Conservation (phyloP, 2,113 vertebrate species). For the Carollia perspicillata region DNA sequence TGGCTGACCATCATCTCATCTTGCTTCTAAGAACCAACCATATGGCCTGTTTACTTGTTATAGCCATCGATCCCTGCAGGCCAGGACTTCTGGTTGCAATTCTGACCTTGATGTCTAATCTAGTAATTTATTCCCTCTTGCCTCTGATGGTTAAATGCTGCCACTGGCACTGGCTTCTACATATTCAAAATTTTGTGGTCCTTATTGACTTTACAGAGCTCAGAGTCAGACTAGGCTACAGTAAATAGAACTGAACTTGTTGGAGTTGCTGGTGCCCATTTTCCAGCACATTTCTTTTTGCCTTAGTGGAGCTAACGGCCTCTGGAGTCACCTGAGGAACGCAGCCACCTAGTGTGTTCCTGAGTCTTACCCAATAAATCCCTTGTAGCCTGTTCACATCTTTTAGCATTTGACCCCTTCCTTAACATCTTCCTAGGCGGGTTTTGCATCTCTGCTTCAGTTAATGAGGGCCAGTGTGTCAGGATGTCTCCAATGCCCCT, state of each 20-base stretch:
- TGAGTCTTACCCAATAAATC: not conserved
- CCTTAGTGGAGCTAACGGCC: not conserved
- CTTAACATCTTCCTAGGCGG: not conserved
- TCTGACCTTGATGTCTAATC: not conserved
- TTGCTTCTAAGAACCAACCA: not conserved
- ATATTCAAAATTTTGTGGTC: not conserved
- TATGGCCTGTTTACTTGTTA: not conserved
- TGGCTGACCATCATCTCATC: not conserved
- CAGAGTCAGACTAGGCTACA: not conserved
- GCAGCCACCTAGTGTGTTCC: not conserved
- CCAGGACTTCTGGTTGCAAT: not conserved
- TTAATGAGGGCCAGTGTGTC: not conserved
- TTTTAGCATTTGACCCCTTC: not conserved
- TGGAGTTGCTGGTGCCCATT: not conserved
- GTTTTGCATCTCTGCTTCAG: not conserved
- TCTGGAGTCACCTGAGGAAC: not conserved
- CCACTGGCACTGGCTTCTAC: not conserved
- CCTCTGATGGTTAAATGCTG: not conserved
- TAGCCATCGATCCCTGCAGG: not conserved
- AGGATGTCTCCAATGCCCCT: not conserved
- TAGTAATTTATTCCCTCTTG: not conserved
- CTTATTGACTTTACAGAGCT: not conserved
- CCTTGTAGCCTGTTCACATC: not conserved
- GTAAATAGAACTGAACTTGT: not conserved
- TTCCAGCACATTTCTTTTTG: not conserved